Evolutionary conservation across 2,797 vertebrate species (phyloP), one percentile per base, ranked within the genome.

Genomic region (Aeoliscus strigatus): DNA sequence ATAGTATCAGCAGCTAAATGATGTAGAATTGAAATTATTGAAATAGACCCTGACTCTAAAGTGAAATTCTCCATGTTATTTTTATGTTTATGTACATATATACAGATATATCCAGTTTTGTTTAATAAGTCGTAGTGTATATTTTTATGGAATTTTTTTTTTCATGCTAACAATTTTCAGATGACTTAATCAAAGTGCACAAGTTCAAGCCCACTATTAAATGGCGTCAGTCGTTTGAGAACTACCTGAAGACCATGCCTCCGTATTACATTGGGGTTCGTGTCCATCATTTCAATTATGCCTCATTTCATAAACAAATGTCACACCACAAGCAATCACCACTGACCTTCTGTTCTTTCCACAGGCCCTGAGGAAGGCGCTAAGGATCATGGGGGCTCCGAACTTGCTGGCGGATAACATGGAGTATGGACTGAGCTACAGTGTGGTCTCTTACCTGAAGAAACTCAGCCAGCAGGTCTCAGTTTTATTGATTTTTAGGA

Each of bases 381-480:
- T 99, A 84, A 93, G 94, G 88, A 97, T 98, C 95, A 99, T 99
- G 96, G 96, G 94, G 66, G 93, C 94, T 39, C 93, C 96, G 51
- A 98, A 94, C 85, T 91, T 98, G 60, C 94, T 99, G 70, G 93
- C 92, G 59, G 96, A 99, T 85, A 97, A 91, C 80, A 88, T 98
- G 87, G 96, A 98, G 88, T 97, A 93, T 84, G 94, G 94, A 79
- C 91, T 98, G 78, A 99, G 94, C 85, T 99, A 96, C 86, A 98
- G 94, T 69, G 90, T 98, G 75, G 97, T 97, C 86, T 95, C 95
- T 70, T 96, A 99, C 85, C 89, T 99, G 84, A 98, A 99, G 90
- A 99, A 98, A 88, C 95, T 99, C 85, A 98, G 94, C 86, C 96
- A 98, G 86, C 96, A 99, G 96, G 96, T 99, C n/a, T n/a, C n/a